Percentiles rank a stretch among this genome's conserved stretches.
Evolutionary conservation across 2,888 invertebrate genomes (phyloP).

Genomic region (Sesia bembeciformis): DNA sequence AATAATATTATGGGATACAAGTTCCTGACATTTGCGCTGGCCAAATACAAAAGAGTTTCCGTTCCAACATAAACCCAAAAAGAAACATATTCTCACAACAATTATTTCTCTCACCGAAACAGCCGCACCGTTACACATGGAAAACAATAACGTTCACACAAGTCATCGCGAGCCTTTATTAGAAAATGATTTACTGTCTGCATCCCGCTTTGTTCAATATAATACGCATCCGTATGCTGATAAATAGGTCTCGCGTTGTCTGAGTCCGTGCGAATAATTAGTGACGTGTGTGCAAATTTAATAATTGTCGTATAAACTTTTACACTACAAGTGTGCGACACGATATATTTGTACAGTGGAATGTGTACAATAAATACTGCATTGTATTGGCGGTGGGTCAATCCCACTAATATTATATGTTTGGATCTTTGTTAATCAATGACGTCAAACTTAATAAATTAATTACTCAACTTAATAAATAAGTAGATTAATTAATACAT

Average conservation of each 20-base stretch:
- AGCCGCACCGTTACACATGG: background rate
- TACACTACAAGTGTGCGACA: conserved; percentile 17
- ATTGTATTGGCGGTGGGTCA: too few relatives aligned
- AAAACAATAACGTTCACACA: conserved; percentile 5
- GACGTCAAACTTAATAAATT: too few relatives aligned
- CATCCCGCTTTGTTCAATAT: conserved; percentile 3
- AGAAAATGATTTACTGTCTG: conserved; percentile 19
- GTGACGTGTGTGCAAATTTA: conserved; percentile 66
- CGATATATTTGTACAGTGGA: conserved; percentile 3
- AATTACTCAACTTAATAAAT: too few relatives aligned
- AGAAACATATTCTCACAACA: too few relatives aligned
- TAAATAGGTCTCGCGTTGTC: conserved; percentile 35
- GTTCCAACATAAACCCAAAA: too few relatives aligned
- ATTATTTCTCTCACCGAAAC: background rate
- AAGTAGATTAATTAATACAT: too few relatives aligned
- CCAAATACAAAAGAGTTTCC: too few relatives aligned
- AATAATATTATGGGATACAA: too few relatives aligned
- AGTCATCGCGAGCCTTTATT: conserved; percentile 18
- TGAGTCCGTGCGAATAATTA: conserved; percentile 51
- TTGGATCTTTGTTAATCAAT: too few relatives aligned
- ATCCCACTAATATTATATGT: too few relatives aligned
- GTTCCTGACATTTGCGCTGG: too few relatives aligned
- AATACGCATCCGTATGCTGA: conserved; percentile 24
- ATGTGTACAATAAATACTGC: too few relatives aligned
- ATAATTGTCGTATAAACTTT: conserved; percentile 47